Base-by-base conservation (phyloP, 2,888 invertebrate genomes). In the Microctonus brassicae region DNA sequence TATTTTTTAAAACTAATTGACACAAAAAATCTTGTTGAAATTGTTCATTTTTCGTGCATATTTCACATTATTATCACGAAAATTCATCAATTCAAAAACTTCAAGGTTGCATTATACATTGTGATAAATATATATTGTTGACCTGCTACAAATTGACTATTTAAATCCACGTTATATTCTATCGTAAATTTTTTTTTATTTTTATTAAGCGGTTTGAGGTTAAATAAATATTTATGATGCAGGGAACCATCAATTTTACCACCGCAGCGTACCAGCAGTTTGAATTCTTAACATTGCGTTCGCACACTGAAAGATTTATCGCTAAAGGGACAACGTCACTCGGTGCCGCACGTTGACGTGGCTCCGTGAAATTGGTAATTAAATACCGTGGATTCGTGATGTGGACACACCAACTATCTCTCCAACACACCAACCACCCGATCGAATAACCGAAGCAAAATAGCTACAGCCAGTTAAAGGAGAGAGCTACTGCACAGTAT, bases 291-390 rank as follows among this genome's bases (percentile, higher is more conserved):
- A 68, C 69, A 70, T 65, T 58, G 62, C 67, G 55, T 55, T 70
- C 63, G 68, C 72, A 58, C 64, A 65, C 67, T 80, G 75, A 75
- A 80, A 82, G 80, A 82, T 81, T 81, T 76, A 81, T 73, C 69
- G 67, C 61, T 29, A 22, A 29, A 22, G 57, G 63, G 66, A 70
- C 57, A 72, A 42, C 62, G 52, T 66, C 64, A 65, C n/a, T 47
- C 66, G 53, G 64, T 73, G 61, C n/a, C 34, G 57, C 39, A 20
- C 73, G 75, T 77, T 77, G 77, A 77, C 77, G 79, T 78, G 73
- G 73, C 78, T 76, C 77, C 64, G 77, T 76, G 77, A 80, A 80
- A 81, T 79, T 79, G 79, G 77, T 81, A 81, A 82, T 82, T 81
- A 81, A 82, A 82, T 79, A 72, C 67, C 70, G 72, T 76, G 78